A percentile compares a stretch with the other conserved stretches of the same genome.
Evolutionary conservation across 2,797 vertebrate species (phyloP).

Genomic region (Chaetodon trifasciatus): DNA sequence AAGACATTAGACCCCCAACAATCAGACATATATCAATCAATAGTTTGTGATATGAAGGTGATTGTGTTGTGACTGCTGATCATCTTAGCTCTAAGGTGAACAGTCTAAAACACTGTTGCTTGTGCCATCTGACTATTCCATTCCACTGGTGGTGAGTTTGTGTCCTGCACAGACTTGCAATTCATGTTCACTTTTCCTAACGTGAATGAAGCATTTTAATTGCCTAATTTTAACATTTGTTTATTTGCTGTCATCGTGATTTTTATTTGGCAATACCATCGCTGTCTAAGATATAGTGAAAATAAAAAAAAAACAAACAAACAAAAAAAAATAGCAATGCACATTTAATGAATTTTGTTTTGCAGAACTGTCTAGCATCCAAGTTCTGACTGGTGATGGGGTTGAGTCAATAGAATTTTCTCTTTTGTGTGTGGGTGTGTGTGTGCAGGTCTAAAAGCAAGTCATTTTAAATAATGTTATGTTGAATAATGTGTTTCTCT

Average conservation of each 20-base stretch:
- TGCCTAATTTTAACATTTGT: background rate
- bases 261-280: background rate
- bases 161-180: background rate
- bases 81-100: conserved; percentile 62
- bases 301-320: no score
- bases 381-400: no score
- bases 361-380: background rate
- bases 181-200: background rate
- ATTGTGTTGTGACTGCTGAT: conserved; percentile 55
- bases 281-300: no score
- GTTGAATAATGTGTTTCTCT: no score
- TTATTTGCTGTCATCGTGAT: background rate
- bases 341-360: no score
- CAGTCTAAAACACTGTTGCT: conserved; percentile 8
- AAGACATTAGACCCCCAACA: conserved; percentile 52
- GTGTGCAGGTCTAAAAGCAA: no score
- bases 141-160: no score
- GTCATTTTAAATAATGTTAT: no score
- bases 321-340: no score
- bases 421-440: no score
- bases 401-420: no score
- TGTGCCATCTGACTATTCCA: background rate
- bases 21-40: conserved; percentile 58
- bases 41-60: conserved; percentile 52
- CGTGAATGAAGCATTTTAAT: background rate